Evolutionary conservation across 2,888 invertebrate species (phyloP).

Genomic region (Trissoscelio sp.): DNA sequence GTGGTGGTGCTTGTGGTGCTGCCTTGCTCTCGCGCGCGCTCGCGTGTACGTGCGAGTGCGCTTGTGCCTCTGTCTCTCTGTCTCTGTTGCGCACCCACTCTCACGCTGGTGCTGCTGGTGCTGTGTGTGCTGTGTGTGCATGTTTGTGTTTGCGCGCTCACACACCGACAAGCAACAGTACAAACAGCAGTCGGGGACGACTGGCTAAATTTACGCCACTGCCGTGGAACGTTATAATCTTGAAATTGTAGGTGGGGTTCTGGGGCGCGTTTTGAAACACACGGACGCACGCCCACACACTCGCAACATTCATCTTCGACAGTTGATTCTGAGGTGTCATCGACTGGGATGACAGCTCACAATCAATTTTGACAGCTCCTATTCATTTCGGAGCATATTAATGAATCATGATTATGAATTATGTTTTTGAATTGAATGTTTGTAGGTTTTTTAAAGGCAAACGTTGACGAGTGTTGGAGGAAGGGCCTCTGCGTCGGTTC

Average conservation of each 20-base stretch:
- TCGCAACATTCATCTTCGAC: no score
- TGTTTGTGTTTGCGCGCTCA: slow-evolving; percentile 25
- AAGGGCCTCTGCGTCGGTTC: neutral
- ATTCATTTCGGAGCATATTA: no score
- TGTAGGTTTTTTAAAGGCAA: no score
- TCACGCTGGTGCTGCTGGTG: no score
- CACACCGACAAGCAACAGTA: neutral
- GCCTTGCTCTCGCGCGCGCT: slow-evolving; percentile 3
- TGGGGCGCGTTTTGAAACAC: neutral
- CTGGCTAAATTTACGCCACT: slow-evolving; percentile 36
- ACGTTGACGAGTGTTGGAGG: neutral
- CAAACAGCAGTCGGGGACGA: slow-evolving; percentile 3
- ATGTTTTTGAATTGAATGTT: no score
- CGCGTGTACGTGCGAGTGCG: slow-evolving; percentile 3
- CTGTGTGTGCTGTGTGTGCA: slow-evolving; percentile 6
- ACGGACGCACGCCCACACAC: neutral
- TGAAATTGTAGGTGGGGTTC: slow-evolving; percentile 39
- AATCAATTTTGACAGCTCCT: no score
- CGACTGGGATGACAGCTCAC: no score
- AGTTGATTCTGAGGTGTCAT: no score
- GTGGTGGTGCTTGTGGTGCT: neutral
- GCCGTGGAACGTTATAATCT: slow-evolving; percentile 26
- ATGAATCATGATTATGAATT: no score
- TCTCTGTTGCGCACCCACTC: no score
- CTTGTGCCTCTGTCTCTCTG: no score